Evolutionary conservation across 2,113 vertebrate genomes (phyloP).

Genomic region (Mohoua ochrocephala): DNA sequence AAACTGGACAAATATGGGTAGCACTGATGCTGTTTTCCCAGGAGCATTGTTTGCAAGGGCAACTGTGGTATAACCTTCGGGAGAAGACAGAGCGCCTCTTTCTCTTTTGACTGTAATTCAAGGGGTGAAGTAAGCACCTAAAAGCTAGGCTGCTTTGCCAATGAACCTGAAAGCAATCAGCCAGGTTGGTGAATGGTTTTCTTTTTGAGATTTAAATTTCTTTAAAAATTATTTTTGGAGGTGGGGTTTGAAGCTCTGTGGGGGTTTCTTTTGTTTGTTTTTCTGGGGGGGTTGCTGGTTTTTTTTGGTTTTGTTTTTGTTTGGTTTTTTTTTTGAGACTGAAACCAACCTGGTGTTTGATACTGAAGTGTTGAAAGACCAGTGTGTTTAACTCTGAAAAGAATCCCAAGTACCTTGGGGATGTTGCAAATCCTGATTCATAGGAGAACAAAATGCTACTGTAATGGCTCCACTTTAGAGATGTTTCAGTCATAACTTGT

Average conservation of each 20-base stretch:
- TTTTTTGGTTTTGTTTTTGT: neutral
- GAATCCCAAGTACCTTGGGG: neutral
- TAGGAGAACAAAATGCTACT: neutral
- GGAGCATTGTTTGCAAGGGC: slow-evolving; percentile 64
- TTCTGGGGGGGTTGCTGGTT: neutral
- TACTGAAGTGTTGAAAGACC: neutral
- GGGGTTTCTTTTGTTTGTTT: neutral
- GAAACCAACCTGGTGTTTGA: slow-evolving; percentile 68
- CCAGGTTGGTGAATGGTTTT: neutral
- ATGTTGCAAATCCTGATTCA: neutral
- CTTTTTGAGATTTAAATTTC: neutral
- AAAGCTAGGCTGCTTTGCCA: neutral
- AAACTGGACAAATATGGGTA: neutral
- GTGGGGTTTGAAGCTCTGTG: neutral
- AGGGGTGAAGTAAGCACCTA: neutral
- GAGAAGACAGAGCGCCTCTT: neutral
- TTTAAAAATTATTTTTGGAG: neutral
- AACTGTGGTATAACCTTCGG: neutral
- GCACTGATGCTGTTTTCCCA: slow-evolving; percentile 9
- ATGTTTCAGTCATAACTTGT: neutral
- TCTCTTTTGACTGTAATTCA: neutral
- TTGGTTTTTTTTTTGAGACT: neutral
- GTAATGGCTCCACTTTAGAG: neutral
- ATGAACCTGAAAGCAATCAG: neutral
- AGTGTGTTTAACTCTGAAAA: neutral